Evolutionary conservation across 2,888 invertebrate species (phyloP).

Genomic region (Matsumyia berberina): DNA sequence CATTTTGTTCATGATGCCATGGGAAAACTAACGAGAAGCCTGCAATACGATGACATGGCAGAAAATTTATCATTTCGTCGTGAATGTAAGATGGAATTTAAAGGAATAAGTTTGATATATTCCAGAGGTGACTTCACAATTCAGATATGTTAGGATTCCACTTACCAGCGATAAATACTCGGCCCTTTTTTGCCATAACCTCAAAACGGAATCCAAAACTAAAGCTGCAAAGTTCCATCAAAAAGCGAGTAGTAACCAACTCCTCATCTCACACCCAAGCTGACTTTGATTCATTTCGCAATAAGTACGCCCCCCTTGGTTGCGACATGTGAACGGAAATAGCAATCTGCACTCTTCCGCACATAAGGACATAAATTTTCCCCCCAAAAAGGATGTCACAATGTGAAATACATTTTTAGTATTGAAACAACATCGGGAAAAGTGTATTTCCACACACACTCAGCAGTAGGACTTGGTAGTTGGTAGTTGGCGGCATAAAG

Average conservation of each 20-base stretch:
- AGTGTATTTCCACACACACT: conserved; percentile 25
- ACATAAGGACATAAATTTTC: conserved; percentile 71
- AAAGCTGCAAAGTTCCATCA: neutral
- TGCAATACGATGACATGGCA: too few relatives aligned
- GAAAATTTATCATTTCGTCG: too few relatives aligned
- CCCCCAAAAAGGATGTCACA: conserved; percentile 69
- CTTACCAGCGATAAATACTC: too few relatives aligned
- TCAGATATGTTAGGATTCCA: too few relatives aligned
- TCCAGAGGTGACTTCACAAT: too few relatives aligned
- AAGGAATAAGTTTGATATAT: too few relatives aligned
- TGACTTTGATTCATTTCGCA: conserved; percentile 51
- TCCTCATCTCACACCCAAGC: neutral
- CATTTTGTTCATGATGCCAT: too few relatives aligned
- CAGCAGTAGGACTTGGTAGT: neutral
- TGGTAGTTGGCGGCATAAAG: conserved; percentile 43
- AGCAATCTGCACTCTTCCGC: conserved; percentile 72
- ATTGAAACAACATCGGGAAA: conserved; percentile 59
- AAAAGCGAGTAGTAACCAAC: neutral
- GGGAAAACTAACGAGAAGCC: too few relatives aligned
- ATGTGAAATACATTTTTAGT: conserved; percentile 68
- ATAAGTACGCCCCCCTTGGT: conserved; percentile 50
- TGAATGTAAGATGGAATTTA: too few relatives aligned
- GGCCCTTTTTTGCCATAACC: neutral
- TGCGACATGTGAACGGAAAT: conserved; percentile 56
- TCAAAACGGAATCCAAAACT: neutral